Base-by-base conservation (phyloP, 2,113 vertebrate genomes). In the Taurulus bubalis region DNA sequence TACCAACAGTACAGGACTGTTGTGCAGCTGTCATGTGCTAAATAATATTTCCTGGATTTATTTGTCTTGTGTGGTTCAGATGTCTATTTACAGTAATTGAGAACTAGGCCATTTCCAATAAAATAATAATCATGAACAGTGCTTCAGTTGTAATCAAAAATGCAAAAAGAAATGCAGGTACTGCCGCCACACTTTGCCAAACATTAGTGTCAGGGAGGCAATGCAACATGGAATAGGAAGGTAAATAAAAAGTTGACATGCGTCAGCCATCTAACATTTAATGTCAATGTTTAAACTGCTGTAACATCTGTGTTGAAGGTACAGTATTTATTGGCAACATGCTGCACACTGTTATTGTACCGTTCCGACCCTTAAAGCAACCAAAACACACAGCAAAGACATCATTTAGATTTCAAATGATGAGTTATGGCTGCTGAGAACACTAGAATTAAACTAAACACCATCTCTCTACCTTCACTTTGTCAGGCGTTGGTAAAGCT, bases 241-340 rank as follows among this genome's bases (percentile, higher is more conserved):
- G 62, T 56, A 55, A 65, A 56, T 56, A 42, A 6, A 0, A 53
- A 55, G 32, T 15, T 65, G n/a, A 40, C 1, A 0, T 34, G 2
- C 20, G 58, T 40, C 16, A 22, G 38, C 16, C 24, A 60, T 9
- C 12, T 30, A 40, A 7, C 49, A 32, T 56, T 76, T 42, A 42
- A 76, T 56, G 49, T 58, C 63, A 45, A 8, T 68, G 53, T 58
- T 77, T 68, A 47, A 67, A 59, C 59, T 30, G 51, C 22, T 34
- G 22, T 14, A 45, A 14, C 59, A 34, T 80, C 51, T 65, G 45
- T 66, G 59, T 45, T 73, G 30, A 59, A 66, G 38, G 11, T 24
- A 42, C 20, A 58, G 26, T 47, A 26, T 68, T 9, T 45, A 45
- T 77, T 58, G 12, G 38, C 36, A 32, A 24, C 49, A 58, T n/a